These are phyloP conservation scores for Lordiphosa collinella DNA, from an alignment of 1,140 invertebrate species.

Conservation along the genomic window DNA sequence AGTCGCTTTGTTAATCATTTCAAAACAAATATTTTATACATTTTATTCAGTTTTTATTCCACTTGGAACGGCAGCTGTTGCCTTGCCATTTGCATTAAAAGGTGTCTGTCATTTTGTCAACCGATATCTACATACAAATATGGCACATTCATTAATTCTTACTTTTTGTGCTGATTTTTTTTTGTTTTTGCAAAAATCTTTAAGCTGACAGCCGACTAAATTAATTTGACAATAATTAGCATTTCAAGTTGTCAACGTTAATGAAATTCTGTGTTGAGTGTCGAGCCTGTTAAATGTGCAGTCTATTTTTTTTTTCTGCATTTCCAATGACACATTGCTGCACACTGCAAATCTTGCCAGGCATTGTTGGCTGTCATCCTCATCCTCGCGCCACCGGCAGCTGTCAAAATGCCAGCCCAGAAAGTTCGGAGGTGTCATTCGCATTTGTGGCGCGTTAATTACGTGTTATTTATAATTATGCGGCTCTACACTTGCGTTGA, in stretches of 20 bases:
- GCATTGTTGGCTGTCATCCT: slow-evolving; percentile 45
- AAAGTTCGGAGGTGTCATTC: slow-evolving; percentile 60
- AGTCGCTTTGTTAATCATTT: no score
- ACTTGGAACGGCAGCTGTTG: slow-evolving; percentile 43
- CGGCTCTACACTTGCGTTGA: slow-evolving; percentile 67
- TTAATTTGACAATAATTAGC: slow-evolving; percentile 80
- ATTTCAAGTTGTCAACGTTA: slow-evolving; percentile 79
- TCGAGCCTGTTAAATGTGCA: neutral
- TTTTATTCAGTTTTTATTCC: no score
- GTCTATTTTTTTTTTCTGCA: slow-evolving; percentile 3
- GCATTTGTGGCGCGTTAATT: slow-evolving; percentile 74
- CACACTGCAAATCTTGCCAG: slow-evolving; percentile 35
- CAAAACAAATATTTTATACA: no score
- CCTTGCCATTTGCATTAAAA: slow-evolving; percentile 54
- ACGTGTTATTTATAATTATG: slow-evolving; percentile 77
- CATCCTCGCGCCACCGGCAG: neutral
- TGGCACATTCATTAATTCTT: slow-evolving; percentile 69
- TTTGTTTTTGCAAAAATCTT: slow-evolving; percentile 57
- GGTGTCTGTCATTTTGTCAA: slow-evolving; percentile 66
- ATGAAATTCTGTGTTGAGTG: slow-evolving; percentile 53
- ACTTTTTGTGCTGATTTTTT: slow-evolving; percentile 52
- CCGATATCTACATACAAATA: slow-evolving; percentile 22
- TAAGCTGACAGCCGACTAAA: slow-evolving; percentile 79
- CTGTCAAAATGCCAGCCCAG: slow-evolving; percentile 47
- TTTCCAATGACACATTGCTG: slow-evolving; percentile 60